Evolutionary conservation across 2,113 vertebrate genomes (phyloP).

Genomic region (Phyllostomus hastatus): DNA sequence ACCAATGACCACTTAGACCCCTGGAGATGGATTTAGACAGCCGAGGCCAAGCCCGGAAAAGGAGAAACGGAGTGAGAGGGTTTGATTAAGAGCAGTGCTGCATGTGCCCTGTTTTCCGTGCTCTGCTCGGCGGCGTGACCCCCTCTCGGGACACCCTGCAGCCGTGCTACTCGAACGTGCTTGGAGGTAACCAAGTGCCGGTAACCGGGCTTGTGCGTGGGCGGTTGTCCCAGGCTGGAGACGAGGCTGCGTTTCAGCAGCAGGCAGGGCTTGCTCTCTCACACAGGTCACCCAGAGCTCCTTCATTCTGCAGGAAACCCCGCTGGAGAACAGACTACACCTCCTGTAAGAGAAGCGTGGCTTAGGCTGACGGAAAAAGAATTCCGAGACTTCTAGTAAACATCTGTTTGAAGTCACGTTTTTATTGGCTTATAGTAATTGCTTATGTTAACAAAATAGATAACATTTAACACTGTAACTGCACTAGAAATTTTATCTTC

Average conservation of each 20-base stretch:
- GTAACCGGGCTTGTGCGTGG: slow-evolving; percentile 17
- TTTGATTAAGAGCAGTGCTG: neutral
- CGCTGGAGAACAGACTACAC: neutral
- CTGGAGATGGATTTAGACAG: slow-evolving; percentile 27
- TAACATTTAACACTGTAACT: neutral
- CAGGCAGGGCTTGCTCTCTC: neutral
- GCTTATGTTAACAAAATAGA: neutral
- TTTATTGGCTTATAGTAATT: slow-evolving; percentile 14
- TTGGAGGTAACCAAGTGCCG: slow-evolving; percentile 29
- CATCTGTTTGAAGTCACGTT: neutral
- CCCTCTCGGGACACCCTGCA: slow-evolving; percentile 8
- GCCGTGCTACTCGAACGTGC: slow-evolving; percentile 32
- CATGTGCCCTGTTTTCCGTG: neutral
- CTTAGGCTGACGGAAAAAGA: neutral
- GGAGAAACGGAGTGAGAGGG: slow-evolving; percentile 31
- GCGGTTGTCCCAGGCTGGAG: slow-evolving; percentile 13
- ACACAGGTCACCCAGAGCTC: neutral
- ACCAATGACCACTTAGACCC: neutral
- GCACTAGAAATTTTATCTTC: neutral
- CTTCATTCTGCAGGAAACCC: slow-evolving; percentile 15
- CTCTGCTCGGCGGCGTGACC: slow-evolving; percentile 38
- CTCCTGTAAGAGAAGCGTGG: neutral
- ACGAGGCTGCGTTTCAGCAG: slow-evolving; percentile 44
- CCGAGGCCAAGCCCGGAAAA: neutral
- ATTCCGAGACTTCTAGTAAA: neutral